Base-by-base conservation (phyloP, 2,113 vertebrate species). In the Girardinichthys multiradiatus region DNA sequence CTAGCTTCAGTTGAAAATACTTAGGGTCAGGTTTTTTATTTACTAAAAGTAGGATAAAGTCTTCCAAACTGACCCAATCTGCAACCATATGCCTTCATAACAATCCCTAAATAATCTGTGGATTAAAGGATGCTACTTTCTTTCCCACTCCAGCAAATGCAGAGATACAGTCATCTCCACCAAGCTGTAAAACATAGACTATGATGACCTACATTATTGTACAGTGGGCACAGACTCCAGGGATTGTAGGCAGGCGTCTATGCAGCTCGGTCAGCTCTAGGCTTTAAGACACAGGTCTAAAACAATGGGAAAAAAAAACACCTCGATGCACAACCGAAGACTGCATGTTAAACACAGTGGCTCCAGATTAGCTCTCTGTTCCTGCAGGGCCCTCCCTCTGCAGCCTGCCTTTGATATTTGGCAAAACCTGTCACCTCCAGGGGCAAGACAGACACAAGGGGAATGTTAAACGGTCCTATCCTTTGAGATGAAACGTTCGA, bases 381-480 rank as follows among this genome's bases (percentile, higher is more conserved):
- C 79, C 85, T 87, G 74, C 31, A 87, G 84, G 85, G 86, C 58
- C 70, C 77, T 80, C 79, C 80, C 86, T 84, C 81, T 81, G 72
- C 80, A 83, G 71, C 64, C 37, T 79, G 76, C 80, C 91, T 93
- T 94, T 93, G 91, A 93, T 91, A 91, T 88, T 80, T 84, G 90
- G 85, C 89, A 88, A 87, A 90, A 90, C 73, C 89, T 89, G 86
- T 77, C 80, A 91, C 86, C 87, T 90, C 84, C 70, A 51, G 84
- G 90, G 77, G 80, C 83, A 86, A 75, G 84, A 68, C 84, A 84
- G 42, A 93, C 92, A 90, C 85, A 64, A 89, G 91, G 86, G 90
- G 87, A 92, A 92, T 93, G 90, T 80, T 94, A 93, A 94, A 93
- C 78, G 83, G 66, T 88, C 74, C 84, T 79, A 91, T 88, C 91